Conservation (phyloP, 2,113 vertebrate species). For the Lepidothrix coronata region DNA sequence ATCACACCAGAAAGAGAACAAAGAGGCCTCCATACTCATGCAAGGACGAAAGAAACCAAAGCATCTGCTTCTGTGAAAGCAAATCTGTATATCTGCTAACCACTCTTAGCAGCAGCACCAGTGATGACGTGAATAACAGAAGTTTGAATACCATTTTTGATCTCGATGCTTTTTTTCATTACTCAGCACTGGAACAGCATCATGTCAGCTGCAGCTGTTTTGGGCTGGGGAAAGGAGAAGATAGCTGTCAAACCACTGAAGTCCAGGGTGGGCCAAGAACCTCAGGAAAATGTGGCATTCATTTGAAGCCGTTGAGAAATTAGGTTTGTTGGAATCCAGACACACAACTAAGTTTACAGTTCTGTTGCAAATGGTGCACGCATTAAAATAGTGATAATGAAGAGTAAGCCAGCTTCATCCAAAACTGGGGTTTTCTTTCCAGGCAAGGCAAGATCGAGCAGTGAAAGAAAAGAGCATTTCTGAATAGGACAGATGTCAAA, state of each 20-base stretch:
- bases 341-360: not conserved
- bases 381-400: not conserved
- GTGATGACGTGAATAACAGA: not conserved
- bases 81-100: not conserved
- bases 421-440: not conserved
- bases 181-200: not conserved
- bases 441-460: not conserved
- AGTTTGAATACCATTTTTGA: not conserved
- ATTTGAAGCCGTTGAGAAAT: not conserved
- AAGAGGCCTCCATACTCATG: not conserved
- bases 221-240: not conserved
- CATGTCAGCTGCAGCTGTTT: conserved; percentile 1
- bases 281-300: not conserved
- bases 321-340: not conserved
- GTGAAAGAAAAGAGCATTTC: not conserved
- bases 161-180: not conserved
- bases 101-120: not conserved
- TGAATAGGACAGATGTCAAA: not conserved
- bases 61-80: conserved; percentile 49
- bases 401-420: not conserved
- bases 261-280: not conserved
- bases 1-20: conserved; percentile 13
- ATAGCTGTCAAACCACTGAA: not conserved
- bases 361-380: not conserved
- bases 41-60: conserved; percentile 15